These are phyloP conservation scores for Itoplectis maculator DNA, from an alignment of 2,888 invertebrate species.

Conservation along the genomic window DNA sequence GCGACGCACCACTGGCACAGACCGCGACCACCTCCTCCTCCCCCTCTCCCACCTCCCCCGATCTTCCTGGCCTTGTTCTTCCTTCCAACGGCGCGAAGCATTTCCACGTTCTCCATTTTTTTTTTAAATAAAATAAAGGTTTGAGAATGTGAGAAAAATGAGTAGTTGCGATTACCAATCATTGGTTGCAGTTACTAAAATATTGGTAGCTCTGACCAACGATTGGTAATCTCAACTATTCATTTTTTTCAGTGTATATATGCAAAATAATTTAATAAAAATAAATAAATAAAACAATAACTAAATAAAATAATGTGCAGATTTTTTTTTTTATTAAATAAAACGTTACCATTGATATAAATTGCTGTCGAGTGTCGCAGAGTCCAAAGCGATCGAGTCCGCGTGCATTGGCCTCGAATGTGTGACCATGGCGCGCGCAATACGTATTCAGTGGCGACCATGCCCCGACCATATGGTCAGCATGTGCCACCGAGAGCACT, in stretches of 20 bases:
- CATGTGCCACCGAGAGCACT: constrained; percentile 44
- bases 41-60: no score
- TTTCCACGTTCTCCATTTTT: neutral
- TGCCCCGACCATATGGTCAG: constrained; percentile 44
- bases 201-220: no score
- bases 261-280: no score
- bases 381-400: constrained; percentile 9
- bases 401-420: constrained; percentile 34
- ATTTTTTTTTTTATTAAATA: no score
- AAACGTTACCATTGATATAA: neutral
- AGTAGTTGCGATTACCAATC: no score
- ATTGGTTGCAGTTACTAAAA: constrained; percentile 7
- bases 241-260: no score
- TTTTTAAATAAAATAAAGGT: neutral
- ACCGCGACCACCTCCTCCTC: constrained; percentile 21
- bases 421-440: constrained; percentile 9
- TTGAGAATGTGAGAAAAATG: no score
- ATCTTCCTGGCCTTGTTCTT: constrained; percentile 36
- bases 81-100: constrained; percentile 6
- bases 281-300: neutral
- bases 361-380: neutral
- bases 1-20: constrained; percentile 44
- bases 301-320: neutral
- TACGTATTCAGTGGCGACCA: neutral
- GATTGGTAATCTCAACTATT: no score